phyloP scores from a whole-genome alignment of 2,797 vertebrate species.

The Falco peregrinus region DNA sequence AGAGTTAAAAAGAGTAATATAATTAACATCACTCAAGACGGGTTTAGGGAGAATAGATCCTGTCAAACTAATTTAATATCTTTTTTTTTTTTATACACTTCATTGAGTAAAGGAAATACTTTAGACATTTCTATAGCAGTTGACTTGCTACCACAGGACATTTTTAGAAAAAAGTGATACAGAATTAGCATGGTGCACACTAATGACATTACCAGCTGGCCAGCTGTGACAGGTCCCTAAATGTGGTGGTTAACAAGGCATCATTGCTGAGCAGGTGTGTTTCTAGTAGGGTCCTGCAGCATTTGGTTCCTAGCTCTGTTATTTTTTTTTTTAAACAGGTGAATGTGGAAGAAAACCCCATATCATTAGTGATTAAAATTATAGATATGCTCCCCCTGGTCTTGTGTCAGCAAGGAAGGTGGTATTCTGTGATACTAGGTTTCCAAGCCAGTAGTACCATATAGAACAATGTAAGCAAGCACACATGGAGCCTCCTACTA shows the following conservation, averaged over 20 bases:
- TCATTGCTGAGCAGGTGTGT: background rate
- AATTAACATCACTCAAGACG: constrained; percentile 28
- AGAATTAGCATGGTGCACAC: background rate
- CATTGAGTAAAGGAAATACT: constrained; percentile 40
- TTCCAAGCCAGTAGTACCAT: background rate
- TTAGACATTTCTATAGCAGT: background rate
- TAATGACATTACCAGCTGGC: background rate
- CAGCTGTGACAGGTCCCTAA: background rate
- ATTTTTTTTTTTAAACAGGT: background rate
- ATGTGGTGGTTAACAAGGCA: background rate
- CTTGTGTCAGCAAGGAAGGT: background rate
- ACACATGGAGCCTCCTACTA: background rate
- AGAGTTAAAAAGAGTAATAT: constrained; percentile 52
- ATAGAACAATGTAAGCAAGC: background rate
- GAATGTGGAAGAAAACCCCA: background rate
- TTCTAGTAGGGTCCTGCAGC: background rate
- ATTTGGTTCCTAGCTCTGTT: background rate
- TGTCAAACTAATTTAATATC: constrained; percentile 26
- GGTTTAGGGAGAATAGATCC: constrained; percentile 12
- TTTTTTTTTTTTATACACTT: constrained; percentile 17
- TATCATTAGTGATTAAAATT: background rate
- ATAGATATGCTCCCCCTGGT: background rate
- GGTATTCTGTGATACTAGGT: background rate
- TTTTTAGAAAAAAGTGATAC: background rate
- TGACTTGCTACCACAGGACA: background rate